Evolutionary conservation across 2,888 invertebrate species (phyloP).

Genomic region (Lysandra coridon): DNA sequence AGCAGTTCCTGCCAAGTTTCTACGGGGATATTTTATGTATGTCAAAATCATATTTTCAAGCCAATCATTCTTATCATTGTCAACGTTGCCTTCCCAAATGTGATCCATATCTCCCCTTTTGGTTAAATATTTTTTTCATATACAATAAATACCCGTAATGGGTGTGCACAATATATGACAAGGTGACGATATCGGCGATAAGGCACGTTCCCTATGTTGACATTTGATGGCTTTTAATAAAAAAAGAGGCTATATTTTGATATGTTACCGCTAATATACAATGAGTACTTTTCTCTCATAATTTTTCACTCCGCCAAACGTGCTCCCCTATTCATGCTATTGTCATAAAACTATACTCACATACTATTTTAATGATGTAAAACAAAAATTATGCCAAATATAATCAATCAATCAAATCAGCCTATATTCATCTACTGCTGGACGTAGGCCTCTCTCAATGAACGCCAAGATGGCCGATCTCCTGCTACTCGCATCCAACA

Average conservation of each 20-base stretch:
- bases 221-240: conserved; percentile 11
- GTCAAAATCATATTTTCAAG: neutral
- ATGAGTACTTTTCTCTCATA: neutral
- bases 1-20: no score
- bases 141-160: neutral
- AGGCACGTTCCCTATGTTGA: neutral
- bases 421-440: no score
- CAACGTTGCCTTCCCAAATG: neutral
- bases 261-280: neutral
- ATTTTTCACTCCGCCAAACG: neutral
- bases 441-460: no score
- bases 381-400: no score
- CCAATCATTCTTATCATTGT: conserved; percentile 1
- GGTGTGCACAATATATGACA: neutral
- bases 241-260: neutral
- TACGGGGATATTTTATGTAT: no score
- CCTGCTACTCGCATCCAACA: no score
- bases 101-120: conserved; percentile 14
- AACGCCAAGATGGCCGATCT: no score
- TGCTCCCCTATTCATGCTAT: neutral
- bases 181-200: neutral
- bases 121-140: conserved; percentile 11
- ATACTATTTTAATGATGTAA: no score
- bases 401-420: no score
- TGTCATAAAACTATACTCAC: neutral